A percentile compares a stretch with the other conserved stretches of the same genome.
These are phyloP conservation scores for Lutraria rhynchaena DNA, from an alignment of 1,140 invertebrate genomes.

Conservation along the genomic window DNA sequence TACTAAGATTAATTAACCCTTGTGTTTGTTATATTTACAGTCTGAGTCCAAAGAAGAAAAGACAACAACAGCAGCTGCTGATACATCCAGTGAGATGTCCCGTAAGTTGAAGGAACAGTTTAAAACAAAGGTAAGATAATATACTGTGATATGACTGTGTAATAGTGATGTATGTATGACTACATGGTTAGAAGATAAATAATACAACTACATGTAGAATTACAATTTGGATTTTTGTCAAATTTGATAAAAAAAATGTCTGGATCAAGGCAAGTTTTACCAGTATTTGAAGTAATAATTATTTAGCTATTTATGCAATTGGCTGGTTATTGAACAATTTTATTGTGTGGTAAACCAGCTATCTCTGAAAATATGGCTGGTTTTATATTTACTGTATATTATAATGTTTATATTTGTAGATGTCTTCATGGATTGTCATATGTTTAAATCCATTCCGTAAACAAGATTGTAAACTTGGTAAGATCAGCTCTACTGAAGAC, in stretches of 20 bases:
- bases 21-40: conserved; percentile 22
- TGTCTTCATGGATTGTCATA: conserved; percentile 94
- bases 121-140: conserved; percentile 86
- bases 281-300: background rate
- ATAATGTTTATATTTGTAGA: conserved; percentile 83
- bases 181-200: no score
- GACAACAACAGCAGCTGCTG: conserved; percentile 83
- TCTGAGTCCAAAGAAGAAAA: conserved; percentile 73
- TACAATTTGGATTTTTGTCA: no score
- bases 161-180: no score
- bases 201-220: no score
- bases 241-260: no score
- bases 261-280: background rate
- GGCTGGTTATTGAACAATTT: no score
- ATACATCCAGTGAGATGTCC: conserved; percentile 82
- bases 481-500: conserved; percentile 94
- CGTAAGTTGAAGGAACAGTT: conserved; percentile 92
- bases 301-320: background rate
- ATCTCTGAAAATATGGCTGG: no score
- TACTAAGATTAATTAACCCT: background rate
- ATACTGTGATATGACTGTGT: no score
- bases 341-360: no score
- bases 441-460: conserved; percentile 95
- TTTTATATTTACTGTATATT: no score
- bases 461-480: conserved; percentile 90